Conservation (phyloP, 1,140 invertebrate genomes). For the Lamellibrachia luymesi region DNA sequence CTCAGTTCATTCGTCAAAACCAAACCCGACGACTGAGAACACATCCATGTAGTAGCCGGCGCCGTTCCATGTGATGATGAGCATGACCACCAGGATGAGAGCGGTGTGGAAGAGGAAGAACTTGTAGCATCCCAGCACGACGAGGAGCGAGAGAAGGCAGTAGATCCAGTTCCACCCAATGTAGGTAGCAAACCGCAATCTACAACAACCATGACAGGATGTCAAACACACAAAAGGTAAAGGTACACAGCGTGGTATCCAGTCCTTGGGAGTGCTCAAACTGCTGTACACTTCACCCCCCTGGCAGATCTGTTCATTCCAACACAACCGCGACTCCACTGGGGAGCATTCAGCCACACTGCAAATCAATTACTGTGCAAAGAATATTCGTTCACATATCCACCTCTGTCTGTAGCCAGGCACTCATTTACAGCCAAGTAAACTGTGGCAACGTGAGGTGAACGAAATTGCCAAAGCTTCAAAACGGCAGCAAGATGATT, state of each 20-base stretch:
- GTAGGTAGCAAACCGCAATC: conserved; percentile 33
- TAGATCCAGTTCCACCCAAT: conserved; percentile 34
- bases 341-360: no score
- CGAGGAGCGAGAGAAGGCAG: conserved; percentile 32
- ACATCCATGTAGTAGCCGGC: conserved; percentile 49
- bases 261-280: no score
- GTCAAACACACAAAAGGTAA: background rate
- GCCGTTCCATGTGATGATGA: conserved; percentile 39
- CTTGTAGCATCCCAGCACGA: conserved; percentile 34
- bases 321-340: no score
- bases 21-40: conserved; percentile 26
- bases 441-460: no score
- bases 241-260: background rate
- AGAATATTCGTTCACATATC: no score
- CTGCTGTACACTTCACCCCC: no score
- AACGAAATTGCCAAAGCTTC: no score
- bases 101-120: conserved; percentile 40
- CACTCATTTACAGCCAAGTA: no score
- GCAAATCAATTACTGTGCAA: no score
- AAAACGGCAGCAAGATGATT: no score
- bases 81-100: conserved; percentile 31
- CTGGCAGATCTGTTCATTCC: no score
- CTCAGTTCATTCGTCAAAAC: background rate
- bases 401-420: no score
- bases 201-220: conserved; percentile 32